Evolutionary conservation across 2,113 vertebrate genomes (phyloP).

Genomic region (Oreochromis niloticus): DNA sequence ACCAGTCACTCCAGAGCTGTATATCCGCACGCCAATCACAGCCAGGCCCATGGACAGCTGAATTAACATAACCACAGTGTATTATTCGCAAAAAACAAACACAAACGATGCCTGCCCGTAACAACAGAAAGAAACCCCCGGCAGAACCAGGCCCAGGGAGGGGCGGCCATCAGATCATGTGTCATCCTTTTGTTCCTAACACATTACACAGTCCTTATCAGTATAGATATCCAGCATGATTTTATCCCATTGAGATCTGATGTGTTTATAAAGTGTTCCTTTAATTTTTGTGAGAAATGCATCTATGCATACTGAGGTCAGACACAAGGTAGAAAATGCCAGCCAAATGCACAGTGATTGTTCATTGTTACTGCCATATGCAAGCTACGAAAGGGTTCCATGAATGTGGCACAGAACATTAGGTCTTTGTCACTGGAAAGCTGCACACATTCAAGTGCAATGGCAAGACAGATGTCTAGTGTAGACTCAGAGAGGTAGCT

Average conservation of each 20-base stretch:
- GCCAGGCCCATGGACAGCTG: not conserved
- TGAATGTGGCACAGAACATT: not conserved
- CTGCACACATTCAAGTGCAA: not conserved
- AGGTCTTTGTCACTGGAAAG: constrained; percentile 2
- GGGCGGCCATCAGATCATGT: not conserved
- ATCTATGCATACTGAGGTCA: not conserved
- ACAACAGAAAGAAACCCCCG: not conserved
- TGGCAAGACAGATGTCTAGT: not conserved
- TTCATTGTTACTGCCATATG: not conserved
- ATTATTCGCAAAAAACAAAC: no score
- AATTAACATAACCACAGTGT: not conserved
- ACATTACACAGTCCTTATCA: not conserved
- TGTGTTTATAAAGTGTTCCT: not conserved
- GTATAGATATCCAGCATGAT: not conserved
- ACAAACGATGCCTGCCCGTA: no score
- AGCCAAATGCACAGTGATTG: not conserved
- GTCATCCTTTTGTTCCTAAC: not conserved
- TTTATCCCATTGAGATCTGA: not conserved
- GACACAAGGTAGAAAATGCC: not conserved
- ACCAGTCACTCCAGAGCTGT: not conserved
- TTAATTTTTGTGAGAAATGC: not conserved
- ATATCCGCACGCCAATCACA: not conserved
- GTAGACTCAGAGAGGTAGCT: not conserved
- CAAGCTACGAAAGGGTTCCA: not conserved
- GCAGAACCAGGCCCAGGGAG: not conserved